Evolutionary conservation across 2,797 vertebrate species (phyloP).

Genomic region (Cossypha dichroa): DNA sequence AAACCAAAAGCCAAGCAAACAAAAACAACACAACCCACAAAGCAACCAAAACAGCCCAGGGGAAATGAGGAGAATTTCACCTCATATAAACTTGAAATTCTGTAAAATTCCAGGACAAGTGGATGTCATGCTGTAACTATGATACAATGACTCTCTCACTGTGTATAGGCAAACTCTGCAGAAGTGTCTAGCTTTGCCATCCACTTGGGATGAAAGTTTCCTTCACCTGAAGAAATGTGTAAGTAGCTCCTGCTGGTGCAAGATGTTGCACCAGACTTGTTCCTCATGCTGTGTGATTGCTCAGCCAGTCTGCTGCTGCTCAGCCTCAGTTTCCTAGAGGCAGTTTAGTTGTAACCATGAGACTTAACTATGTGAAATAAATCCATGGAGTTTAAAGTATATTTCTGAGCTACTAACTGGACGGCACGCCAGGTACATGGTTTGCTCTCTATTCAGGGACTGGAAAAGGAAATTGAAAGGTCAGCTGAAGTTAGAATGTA

Average conservation of each 20-base stretch:
- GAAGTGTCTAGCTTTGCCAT: not conserved
- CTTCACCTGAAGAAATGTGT: not conserved
- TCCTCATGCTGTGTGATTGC: not conserved
- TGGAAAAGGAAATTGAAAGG: not conserved
- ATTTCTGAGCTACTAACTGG: not conserved
- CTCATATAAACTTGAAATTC: not conserved
- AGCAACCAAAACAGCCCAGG: not conserved
- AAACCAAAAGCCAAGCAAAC: not conserved
- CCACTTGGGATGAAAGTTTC: not conserved
- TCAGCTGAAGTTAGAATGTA: not conserved
- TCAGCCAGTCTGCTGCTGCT: not conserved
- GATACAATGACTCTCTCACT: not conserved
- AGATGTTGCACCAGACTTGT: not conserved
- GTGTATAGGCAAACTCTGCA: fast-evolving
- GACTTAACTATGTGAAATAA: not conserved
- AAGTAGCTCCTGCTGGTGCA: not conserved
- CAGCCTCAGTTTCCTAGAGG: not conserved
- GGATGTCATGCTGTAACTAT: not conserved
- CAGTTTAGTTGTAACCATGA: not conserved
- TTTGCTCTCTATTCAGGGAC: not conserved
- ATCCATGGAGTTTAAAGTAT: not conserved
- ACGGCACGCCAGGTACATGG: fast-evolving
- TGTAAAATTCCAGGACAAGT: not conserved
- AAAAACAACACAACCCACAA: not conserved
- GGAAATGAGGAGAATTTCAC: not conserved